Evolutionary conservation across 2,888 invertebrate genomes (phyloP).

Genomic region (Andrena camellia): DNA sequence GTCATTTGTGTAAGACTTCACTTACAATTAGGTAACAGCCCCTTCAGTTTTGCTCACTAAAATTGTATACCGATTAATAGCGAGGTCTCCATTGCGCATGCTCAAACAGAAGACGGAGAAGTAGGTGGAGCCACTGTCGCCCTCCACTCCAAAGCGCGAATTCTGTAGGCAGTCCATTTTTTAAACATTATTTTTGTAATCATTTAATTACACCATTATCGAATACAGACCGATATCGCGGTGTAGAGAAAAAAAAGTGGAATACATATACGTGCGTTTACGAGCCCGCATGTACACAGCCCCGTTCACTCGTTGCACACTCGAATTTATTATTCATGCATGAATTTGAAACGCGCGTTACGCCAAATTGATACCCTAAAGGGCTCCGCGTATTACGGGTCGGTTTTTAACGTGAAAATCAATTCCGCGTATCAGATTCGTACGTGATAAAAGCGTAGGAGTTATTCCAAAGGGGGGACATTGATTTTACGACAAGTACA

Average conservation of each 20-base stretch:
- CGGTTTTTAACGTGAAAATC: conserved; percentile 62
- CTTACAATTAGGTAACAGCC: no score
- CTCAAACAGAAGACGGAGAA: no score
- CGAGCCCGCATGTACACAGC: conserved; percentile 62
- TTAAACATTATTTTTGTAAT: neutral
- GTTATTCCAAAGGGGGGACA: conserved; percentile 6
- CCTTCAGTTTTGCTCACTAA: no score
- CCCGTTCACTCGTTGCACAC: conserved; percentile 54
- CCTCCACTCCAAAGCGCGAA: no score
- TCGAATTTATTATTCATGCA: conserved; percentile 72
- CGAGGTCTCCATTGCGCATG: no score
- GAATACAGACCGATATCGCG: neutral
- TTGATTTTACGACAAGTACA: neutral
- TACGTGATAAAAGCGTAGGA: conserved; percentile 50
- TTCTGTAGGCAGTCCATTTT: no score
- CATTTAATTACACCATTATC: conserved; percentile 38
- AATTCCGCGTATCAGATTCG: conserved; percentile 60
- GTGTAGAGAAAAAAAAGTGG: conserved; percentile 54
- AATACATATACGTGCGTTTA: conserved; percentile 56
- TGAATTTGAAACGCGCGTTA: conserved; percentile 69
- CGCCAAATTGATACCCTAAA: conserved; percentile 66
- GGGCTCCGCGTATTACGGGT: conserved; percentile 55
- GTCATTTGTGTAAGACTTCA: no score
- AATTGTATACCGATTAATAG: no score
- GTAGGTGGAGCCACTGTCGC: no score